These are phyloP conservation scores for Amazona guildingii DNA, from an alignment of 2,113 vertebrate genomes.

Conservation along the genomic window DNA sequence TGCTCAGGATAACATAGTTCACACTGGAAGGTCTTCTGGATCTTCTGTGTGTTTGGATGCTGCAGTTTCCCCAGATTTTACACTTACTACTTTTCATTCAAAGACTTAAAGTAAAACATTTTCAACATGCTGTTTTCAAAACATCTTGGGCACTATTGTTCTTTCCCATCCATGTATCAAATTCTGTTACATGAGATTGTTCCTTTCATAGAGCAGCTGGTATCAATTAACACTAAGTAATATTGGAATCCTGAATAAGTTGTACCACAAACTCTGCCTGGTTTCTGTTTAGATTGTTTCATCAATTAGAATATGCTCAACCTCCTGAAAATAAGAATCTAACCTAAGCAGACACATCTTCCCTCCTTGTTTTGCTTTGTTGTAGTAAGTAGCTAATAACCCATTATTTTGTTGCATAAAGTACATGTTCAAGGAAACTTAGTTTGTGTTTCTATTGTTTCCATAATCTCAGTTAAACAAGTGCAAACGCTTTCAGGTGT, in stretches of 20 bases:
- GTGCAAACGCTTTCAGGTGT: not conserved
- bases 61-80: not conserved
- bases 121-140: not conserved
- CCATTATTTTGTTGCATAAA: not conserved
- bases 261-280: not conserved
- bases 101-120: not conserved
- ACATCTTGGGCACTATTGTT: not conserved
- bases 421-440: not conserved
- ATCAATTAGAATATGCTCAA: not conserved
- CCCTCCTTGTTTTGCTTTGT: not conserved
- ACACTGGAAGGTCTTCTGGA: not conserved
- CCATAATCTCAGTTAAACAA: not conserved
- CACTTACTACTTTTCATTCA: not conserved
- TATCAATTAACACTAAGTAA: not conserved
- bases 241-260: conserved; percentile 6
- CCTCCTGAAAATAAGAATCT: not conserved
- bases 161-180: not conserved
- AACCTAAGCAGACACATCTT: not conserved
- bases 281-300: not conserved
- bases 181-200: not conserved
- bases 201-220: not conserved
- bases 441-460: not conserved
- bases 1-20: not conserved
- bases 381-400: not conserved
- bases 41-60: not conserved